Evolutionary conservation across 2,888 invertebrate genomes (phyloP).

Genomic region (Tachina lurida): DNA sequence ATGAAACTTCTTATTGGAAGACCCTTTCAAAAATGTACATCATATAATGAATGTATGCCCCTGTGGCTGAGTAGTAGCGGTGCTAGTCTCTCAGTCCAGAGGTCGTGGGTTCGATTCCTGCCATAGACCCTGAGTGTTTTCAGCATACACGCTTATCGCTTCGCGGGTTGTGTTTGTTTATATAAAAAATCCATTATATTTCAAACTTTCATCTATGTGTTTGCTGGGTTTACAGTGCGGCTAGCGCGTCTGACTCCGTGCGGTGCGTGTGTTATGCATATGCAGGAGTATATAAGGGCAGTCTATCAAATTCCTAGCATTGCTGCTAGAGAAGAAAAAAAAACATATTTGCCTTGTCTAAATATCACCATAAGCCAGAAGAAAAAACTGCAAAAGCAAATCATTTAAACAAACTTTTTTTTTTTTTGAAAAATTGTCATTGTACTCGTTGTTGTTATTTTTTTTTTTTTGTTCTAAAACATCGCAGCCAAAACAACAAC

Average conservation of each 20-base stretch:
- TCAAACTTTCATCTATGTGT: no score
- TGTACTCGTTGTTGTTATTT: neutral
- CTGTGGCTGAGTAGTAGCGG: no score
- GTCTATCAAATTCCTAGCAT: conserved; percentile 4
- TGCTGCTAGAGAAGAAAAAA: neutral
- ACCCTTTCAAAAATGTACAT: no score
- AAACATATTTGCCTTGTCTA: conserved; percentile 30
- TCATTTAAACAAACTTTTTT: conserved; percentile 31
- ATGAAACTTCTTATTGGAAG: no score
- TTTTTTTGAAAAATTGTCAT: neutral
- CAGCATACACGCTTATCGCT: no score
- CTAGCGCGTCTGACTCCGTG: neutral
- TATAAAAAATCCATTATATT: no score
- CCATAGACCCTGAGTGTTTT: no score
- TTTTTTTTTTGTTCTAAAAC: neutral
- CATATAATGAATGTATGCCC: no score
- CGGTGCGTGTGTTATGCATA: neutral
- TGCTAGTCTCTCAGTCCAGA: no score
- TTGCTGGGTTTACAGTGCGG: no score
- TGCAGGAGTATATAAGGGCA: neutral
- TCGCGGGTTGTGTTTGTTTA: no score
- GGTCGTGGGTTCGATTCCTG: no score
- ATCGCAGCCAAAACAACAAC: conserved; percentile 26
- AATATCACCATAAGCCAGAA: conserved; percentile 25
- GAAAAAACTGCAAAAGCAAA: neutral